Conservation (phyloP, 2,113 vertebrate species). For the Nesogale talazaci region DNA sequence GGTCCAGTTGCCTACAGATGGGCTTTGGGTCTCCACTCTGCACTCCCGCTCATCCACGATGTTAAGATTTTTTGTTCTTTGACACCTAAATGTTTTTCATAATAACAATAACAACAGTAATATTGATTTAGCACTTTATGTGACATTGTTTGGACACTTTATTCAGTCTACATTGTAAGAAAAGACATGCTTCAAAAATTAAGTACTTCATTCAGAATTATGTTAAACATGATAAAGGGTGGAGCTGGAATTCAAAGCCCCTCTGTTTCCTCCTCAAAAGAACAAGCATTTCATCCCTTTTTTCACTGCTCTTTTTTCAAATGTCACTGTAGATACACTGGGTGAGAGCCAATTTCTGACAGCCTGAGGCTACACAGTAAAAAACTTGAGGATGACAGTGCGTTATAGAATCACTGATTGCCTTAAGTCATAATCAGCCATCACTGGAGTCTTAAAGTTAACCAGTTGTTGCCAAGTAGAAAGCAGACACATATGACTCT, state of each 20-base stretch:
- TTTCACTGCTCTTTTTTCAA: not conserved
- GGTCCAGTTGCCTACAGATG: too few species aligned
- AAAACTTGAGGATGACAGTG: not conserved
- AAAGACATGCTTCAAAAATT: not conserved
- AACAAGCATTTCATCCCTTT: not conserved
- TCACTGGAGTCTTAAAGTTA: not conserved
- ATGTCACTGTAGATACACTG: not conserved
- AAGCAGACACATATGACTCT: not conserved
- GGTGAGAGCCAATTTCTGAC: not conserved
- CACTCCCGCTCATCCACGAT: too few species aligned
- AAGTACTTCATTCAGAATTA: conserved; percentile 24
- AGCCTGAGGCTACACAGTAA: not conserved
- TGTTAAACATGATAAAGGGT: not conserved
- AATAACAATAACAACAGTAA: not conserved
- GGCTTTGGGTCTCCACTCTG: too few species aligned
- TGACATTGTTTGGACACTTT: conserved; percentile 17
- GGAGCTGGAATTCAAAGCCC: not conserved
- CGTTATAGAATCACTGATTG: conserved; percentile 13
- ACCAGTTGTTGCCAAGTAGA: not conserved
- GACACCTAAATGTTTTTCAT: too few species aligned
- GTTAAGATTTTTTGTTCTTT: too few species aligned
- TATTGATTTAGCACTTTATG: not conserved
- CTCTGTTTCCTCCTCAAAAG: not conserved
- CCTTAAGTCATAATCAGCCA: not conserved
- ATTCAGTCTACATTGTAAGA: not conserved